phyloP scores from a whole-genome alignment of 2,888 invertebrate genomes.

The Apamea sordens region DNA sequence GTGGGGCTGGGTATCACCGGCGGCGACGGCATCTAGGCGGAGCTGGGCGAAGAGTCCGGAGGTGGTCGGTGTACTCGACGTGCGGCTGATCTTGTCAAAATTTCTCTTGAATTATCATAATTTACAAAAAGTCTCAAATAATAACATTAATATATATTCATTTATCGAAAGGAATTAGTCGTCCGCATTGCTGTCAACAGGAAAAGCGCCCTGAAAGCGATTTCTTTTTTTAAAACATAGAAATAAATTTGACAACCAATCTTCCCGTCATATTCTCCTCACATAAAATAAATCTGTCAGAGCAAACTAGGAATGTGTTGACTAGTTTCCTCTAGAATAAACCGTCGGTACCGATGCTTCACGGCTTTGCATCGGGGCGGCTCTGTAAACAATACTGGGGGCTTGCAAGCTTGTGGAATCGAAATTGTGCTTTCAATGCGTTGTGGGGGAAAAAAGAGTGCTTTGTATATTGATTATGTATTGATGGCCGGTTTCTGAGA shows the following conservation, averaged over 20 bases:
- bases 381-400: slow-evolving; percentile 45
- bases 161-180: not conserved
- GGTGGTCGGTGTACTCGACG: too few relatives aligned
- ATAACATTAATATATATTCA: not conserved
- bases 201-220: not conserved
- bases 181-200: not conserved
- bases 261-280: not conserved
- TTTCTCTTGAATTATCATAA: not conserved
- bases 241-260: not conserved
- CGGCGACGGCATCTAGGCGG: too few relatives aligned
- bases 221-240: not conserved
- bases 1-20: too few relatives aligned
- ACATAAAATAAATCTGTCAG: slow-evolving; percentile 25
- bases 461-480: slow-evolving; percentile 4
- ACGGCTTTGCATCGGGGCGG: slow-evolving; percentile 55
- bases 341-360: slow-evolving; percentile 13
- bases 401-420: slow-evolving; percentile 51
- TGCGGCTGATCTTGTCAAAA: too few relatives aligned
- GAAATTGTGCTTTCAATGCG: slow-evolving; percentile 24
- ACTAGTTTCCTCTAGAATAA: slow-evolving; percentile 24
- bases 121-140: not conserved
- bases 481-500: not conserved
- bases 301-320: slow-evolving; percentile 31
- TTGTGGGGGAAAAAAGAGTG: not conserved
- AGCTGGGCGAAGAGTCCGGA: too few relatives aligned